Percentiles rank a stretch among this genome's conserved stretches.
Conservation (phyloP, 2,113 vertebrate genomes). For the Morphnarchus princeps region DNA sequence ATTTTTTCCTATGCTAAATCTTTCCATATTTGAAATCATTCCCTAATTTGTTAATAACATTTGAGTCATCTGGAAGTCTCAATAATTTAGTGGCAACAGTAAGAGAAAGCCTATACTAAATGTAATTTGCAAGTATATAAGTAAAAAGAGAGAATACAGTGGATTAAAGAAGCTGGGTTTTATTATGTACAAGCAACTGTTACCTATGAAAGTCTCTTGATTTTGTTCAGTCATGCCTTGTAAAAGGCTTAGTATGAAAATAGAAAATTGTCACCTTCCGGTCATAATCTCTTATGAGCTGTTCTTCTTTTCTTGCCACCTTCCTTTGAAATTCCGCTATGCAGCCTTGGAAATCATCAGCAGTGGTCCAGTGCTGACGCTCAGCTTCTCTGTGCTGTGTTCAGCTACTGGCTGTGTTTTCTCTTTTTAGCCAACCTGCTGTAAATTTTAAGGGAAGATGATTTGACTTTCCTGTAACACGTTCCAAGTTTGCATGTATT, state of each 20-base stretch:
- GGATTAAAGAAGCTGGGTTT: background rate
- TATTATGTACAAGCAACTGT: background rate
- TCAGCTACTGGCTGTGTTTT: background rate
- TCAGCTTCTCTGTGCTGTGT: background rate
- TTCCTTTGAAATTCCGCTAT: background rate
- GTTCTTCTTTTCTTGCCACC: background rate
- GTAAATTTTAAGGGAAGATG: background rate
- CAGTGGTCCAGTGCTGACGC: background rate
- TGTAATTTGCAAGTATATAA: background rate
- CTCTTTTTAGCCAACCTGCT: background rate
- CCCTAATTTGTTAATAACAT: background rate
- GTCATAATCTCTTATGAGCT: background rate
- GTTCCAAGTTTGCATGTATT: background rate
- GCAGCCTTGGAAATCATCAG: background rate
- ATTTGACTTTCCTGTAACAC: background rate
- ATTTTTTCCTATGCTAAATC: background rate
- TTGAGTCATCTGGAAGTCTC: background rate
- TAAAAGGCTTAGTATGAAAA: background rate
- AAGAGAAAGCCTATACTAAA: background rate
- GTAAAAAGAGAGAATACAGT: background rate
- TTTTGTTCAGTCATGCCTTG: background rate
- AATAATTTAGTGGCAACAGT: background rate
- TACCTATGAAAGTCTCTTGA: background rate
- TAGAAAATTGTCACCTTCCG: background rate
- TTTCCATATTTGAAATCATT: background rate